Evolutionary conservation across 2,888 invertebrate genomes (phyloP), one percentile per base, ranked within the genome.

Genomic region (Brenthis daphne): DNA sequence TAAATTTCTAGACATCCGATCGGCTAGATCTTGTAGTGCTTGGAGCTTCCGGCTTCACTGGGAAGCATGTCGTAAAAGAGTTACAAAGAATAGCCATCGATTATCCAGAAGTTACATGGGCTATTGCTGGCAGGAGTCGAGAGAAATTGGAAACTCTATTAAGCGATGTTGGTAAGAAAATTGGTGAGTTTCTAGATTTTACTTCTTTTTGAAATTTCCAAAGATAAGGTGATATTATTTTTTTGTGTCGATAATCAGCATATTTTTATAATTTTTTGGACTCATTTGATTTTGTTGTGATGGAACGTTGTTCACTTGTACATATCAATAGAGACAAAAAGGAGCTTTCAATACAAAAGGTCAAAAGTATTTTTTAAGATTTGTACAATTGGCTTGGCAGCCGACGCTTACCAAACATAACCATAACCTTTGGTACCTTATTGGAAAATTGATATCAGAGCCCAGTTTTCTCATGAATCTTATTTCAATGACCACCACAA

Each of bases 1-100:
- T 37, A 6, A 6, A 50, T 47, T 47, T 89, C 87, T 80, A 84
- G n/a, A n/a, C 54, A 53, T 43, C 51, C 16, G 57, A 60, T 3
- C 92, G 94, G 51, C 80, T 96, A 54, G 98, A 99, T 89, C 80
- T 99, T 5, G 94, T 99, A 6, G 95, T 99, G 79, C 99, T 99
- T 85, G 99, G 99, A 37, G 99, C 98, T 0, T 96, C 97, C 0
- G 99, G 99, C 16, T 99, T 96, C 86, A 99, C 99, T 0, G 99
- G 99, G 3, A 96, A 96, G 84, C 95, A 95, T 84, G 96, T 97
- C 0, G 96, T 98, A 0, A 93, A 94, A 73, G 95, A 96, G 81
- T 86, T 95, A 68, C 87, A 90, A 0, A 85, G 89, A 16, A 82
- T 94, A 4, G 80, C 88, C 1, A 81, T 81, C 73, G 84, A 86